Evolutionary conservation across 2,113 vertebrate species (phyloP), one percentile per base, ranked within the genome.

Genomic region (Paralichthys olivaceus): DNA sequence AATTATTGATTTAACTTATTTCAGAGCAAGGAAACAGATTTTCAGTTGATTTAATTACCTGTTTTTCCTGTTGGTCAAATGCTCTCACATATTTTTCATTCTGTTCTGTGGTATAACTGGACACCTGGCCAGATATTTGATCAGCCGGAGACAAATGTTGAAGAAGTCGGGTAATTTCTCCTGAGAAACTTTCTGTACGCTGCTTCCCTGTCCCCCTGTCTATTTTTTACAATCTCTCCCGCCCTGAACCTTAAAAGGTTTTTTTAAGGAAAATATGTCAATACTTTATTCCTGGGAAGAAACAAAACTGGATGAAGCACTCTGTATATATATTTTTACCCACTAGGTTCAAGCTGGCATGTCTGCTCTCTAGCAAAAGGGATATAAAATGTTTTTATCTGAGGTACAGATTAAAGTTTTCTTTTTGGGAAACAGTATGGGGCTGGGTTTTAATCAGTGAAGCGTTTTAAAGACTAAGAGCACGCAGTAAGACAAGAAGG

Each of bases 141-240:
- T 70, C 47, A 68, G 68, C 51, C 68, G 62, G 4, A 66, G 55
- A 62, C 45, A 75, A 81, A 77, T 63, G 7, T 37, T 29, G 22
- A 26, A 11, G n/a, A 75, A 20, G 11, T 64, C 7, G 8, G 28
- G 7, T 75, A 7, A 54, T 74, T 71, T 72, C 65, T 69, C 47
- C 11, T 26, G 51, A 60, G n/a, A 20, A 61, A 54, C 1, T 45
- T 23, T 60, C 23, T 55, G 20, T 34, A 32, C 34, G 23, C 47
- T 61, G 23, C 61, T 53, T 58, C 4, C 23, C 26, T 55, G 28
- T 58, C 43, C 34, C n/a, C 8, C 14, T 8, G 45, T 56, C 51
- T 58, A 23, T 51, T 72, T 72, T 66, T 20, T 14, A 45, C 2
- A 9, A 25, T 45, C 29, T 51, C 17, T 49, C 17, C 45, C 1